phyloP scores from a whole-genome alignment of 2,113 vertebrate genomes.

The Tretioscincus oriximinensis region DNA sequence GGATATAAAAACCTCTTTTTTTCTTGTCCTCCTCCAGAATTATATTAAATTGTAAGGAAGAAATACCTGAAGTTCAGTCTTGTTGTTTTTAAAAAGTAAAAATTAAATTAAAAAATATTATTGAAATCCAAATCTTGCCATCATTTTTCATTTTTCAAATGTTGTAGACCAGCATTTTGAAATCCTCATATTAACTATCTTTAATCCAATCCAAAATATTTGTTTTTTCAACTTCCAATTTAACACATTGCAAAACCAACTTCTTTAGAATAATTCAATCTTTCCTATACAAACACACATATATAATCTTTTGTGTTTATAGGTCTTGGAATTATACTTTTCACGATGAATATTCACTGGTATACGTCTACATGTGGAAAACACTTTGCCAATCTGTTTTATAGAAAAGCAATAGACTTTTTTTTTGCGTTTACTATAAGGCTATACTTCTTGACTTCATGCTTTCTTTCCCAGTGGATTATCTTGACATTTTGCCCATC shows the following conservation, averaged over 20 bases:
- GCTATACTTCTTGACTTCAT: slow-evolving; percentile 52
- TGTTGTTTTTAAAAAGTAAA: too few relatives aligned
- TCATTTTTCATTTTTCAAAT: too few relatives aligned
- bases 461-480: slow-evolving; percentile 61
- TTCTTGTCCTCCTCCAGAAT: too few relatives aligned
- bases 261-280: neutral
- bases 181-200: neutral
- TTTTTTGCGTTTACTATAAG: slow-evolving; percentile 68
- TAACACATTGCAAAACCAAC: neutral
- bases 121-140: too few relatives aligned
- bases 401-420: slow-evolving; percentile 57
- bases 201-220: neutral
- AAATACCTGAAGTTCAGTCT: too few relatives aligned
- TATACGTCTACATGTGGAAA: slow-evolving; percentile 16
- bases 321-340: slow-evolving; percentile 35
- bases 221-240: neutral
- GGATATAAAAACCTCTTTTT: too few relatives aligned
- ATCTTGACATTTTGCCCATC: slow-evolving; percentile 78
- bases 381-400: slow-evolving; percentile 44
- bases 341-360: slow-evolving; percentile 53
- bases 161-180: too few relatives aligned
- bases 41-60: too few relatives aligned
- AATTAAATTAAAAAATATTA: too few relatives aligned
- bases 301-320: neutral
- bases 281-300: slow-evolving; percentile 4